Conservation (phyloP, 2,888 invertebrate genomes). For the Agrotis puta region DNA sequence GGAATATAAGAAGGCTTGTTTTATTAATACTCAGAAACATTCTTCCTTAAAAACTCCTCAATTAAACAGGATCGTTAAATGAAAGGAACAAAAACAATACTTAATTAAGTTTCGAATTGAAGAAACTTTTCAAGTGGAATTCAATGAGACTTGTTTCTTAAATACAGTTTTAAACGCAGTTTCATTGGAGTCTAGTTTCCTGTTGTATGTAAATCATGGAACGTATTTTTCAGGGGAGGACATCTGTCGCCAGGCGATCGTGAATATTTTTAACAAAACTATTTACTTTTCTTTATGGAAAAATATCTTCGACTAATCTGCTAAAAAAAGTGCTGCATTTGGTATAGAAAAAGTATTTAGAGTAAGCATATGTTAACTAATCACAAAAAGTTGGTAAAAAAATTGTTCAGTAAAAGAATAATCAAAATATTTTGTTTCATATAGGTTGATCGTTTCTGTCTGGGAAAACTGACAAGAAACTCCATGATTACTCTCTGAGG, state of each 20-base stretch:
- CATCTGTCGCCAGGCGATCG: conserved; percentile 10
- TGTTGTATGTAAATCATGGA: conserved; percentile 53
- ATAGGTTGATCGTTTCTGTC: no score
- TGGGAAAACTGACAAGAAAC: no score
- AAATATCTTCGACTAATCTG: neutral
- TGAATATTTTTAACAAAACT: neutral
- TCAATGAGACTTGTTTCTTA: conserved; percentile 71
- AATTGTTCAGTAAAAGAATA: no score
- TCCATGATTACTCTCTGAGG: no score
- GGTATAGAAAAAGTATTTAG: no score
- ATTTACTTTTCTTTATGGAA: neutral
- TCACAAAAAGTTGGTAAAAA: no score
- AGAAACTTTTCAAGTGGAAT: conserved; percentile 73
- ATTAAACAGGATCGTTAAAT: conserved; percentile 81
- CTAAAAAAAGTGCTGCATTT: neutral
- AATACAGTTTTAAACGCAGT: conserved; percentile 62
- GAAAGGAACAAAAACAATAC: conserved; percentile 84
- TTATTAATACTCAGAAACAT: conserved; percentile 46
- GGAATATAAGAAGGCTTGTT: neutral
- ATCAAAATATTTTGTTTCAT: no score
- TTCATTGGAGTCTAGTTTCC: conserved; percentile 55
- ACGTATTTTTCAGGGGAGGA: conserved; percentile 23
- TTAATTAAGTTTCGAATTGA: conserved; percentile 81
- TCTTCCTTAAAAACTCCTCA: conserved; percentile 79
- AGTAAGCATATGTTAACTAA: no score